Conservation (phyloP, 2,888 invertebrate genomes). For the Rhorus exstirpatorius region DNA sequence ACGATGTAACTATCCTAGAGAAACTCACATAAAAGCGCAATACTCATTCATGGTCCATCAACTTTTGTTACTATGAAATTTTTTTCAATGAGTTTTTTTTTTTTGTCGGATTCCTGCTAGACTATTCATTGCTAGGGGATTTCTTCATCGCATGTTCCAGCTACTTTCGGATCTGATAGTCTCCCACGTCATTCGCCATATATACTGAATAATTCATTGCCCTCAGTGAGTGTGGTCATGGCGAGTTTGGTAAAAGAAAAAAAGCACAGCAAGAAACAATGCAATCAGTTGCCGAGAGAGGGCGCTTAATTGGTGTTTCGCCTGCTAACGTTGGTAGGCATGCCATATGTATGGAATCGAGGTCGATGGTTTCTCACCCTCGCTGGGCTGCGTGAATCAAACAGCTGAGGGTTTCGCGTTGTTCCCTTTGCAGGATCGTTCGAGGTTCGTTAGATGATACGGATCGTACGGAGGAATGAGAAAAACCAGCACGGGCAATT, state of each 20-base stretch:
- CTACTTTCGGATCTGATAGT: neutral
- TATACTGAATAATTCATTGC: slow-evolving; percentile 69
- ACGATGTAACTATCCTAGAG: neutral
- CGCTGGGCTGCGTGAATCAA: slow-evolving; percentile 16
- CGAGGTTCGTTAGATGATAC: slow-evolving; percentile 19
- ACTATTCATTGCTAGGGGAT: no score
- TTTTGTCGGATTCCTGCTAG: no score
- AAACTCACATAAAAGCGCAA: neutral
- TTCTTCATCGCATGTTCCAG: no score
- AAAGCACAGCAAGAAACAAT: slow-evolving; percentile 68
- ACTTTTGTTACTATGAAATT: no score
- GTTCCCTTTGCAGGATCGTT: neutral
- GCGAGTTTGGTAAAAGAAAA: slow-evolving; percentile 28
- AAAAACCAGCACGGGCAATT: slow-evolving; percentile 48
- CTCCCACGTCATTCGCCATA: slow-evolving; percentile 45
- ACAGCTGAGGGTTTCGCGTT: slow-evolving; percentile 35
- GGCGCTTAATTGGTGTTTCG: slow-evolving; percentile 77
- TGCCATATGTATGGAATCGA: neutral
- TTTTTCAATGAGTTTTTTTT: no score
- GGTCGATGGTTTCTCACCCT: slow-evolving; percentile 29
- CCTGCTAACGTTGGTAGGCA: slow-evolving; percentile 12
- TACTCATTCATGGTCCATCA: neutral
- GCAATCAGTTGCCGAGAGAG: slow-evolving; percentile 74
- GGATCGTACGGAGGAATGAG: neutral
- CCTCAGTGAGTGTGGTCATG: neutral